Base-by-base conservation (phyloP, 2,888 invertebrate species). In the Kuschelorhynchus macadamiae region DNA sequence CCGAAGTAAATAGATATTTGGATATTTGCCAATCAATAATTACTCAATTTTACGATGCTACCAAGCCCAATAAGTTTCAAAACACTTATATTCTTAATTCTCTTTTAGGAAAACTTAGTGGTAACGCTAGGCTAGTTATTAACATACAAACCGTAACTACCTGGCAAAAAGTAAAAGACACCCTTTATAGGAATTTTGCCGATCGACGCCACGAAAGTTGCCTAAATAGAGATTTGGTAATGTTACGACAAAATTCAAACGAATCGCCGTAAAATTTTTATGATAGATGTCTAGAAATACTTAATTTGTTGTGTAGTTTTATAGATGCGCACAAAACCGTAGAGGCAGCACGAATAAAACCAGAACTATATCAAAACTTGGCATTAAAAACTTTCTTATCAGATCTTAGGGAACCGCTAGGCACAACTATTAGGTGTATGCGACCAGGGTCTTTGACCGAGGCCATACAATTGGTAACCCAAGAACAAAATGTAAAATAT, bases 401-500 rank as follows among this genome's bases (percentile, higher is more conserved):
- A 7, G 25, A 65, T 11, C 56, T 67, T 21, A 50, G 50, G 46
- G 66, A 70, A 61, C 66, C 70, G 20, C 30, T 68, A 18, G 68
- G 66, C 14, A 69, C 53, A 9, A 67, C 66, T 16, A 69, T 69
- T 42, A 20, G 59, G 12, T 66, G 69, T 61, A 67, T 61, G 69
- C 32, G 36, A 11, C 65, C 65, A 11, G 52, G 14, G 18, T n/a
- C 46, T 42, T 21, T 68, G 12, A 32, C 14, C 17, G 59, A 65
- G 32, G 64, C 59, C 7, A 18, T 70, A 11, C 70, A 70, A 21
- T 61, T 53, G 2, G 46, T 67, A 12, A 61, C 36, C 8, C 60
- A 55, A 47, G 66, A 61, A 52, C 33, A 70, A 30, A 70, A 67
- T 36, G 12, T 62, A n/a, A 18, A 46, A 9, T 66, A 66, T 52